Evolutionary conservation across 2,888 invertebrate genomes (phyloP).

Genomic region (Stictocephala bisonia): DNA sequence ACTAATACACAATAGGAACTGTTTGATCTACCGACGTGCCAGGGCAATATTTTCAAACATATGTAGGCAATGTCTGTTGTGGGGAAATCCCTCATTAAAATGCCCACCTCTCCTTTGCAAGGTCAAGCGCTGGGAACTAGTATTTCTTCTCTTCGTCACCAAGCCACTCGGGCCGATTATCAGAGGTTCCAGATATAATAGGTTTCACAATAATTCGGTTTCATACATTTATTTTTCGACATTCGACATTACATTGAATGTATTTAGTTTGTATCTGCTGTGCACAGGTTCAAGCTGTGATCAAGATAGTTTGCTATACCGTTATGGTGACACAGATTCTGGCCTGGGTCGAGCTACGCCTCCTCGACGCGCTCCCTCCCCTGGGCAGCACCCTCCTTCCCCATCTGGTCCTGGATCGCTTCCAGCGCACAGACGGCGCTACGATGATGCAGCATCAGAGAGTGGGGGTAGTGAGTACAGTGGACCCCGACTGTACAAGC

Average conservation of each 20-base stretch:
- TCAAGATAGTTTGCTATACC: slow-evolving; percentile 70
- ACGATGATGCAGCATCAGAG: slow-evolving; percentile 59
- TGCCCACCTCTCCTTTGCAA: too few species aligned
- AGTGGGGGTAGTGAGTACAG: slow-evolving; percentile 60
- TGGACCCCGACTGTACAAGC: slow-evolving; percentile 86
- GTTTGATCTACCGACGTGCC: too few species aligned
- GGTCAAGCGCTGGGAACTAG: too few species aligned
- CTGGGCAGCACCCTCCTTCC: slow-evolving; percentile 81
- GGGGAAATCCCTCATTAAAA: too few species aligned
- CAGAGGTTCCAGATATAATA: too few species aligned
- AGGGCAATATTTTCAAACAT: too few species aligned
- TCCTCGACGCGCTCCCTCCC: slow-evolving; percentile 87
- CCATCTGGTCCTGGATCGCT: slow-evolving; percentile 86
- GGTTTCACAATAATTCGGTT: neutral
- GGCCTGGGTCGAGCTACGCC: slow-evolving; percentile 90
- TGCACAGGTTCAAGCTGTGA: slow-evolving; percentile 69
- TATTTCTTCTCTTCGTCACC: too few species aligned
- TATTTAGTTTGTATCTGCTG: neutral
- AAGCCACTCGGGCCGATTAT: too few species aligned
- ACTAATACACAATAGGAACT: too few species aligned
- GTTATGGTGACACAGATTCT: slow-evolving; percentile 79
- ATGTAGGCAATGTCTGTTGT: too few species aligned
- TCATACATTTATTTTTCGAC: too few species aligned
- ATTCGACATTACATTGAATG: too few species aligned
- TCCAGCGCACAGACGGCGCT: slow-evolving; percentile 70